A percentile compares a stretch with the other conserved stretches of the same genome.
These are phyloP conservation scores for Lathronympha strigana DNA, from an alignment of 2,888 invertebrate genomes.

Conservation along the genomic window DNA sequence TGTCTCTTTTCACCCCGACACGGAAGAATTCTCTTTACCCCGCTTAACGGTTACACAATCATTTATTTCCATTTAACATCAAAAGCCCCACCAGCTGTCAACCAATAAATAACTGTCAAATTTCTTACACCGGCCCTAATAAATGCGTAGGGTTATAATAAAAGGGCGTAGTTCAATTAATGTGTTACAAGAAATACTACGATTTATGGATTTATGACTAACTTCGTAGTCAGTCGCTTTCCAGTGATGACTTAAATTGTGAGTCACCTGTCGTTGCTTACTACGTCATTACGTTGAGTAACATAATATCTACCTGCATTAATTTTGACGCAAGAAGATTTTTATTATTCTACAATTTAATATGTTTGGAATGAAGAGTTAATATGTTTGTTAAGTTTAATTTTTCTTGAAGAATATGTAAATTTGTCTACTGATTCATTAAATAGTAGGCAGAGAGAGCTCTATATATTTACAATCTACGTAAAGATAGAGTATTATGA, in stretches of 20 bases:
- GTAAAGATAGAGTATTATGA: too few species aligned
- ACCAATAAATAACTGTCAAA: neutral
- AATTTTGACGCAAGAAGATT: too few species aligned
- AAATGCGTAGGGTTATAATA: neutral
- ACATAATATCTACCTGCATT: too few species aligned
- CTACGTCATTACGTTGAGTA: neutral
- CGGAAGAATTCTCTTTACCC: neutral
- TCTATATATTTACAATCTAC: too few species aligned
- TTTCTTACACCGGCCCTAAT: neutral
- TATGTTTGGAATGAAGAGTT: too few species aligned
- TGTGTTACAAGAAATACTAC: neutral
- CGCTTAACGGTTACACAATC: neutral
- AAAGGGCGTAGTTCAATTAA: neutral
- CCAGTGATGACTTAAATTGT: constrained; percentile 5
- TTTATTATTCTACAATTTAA: too few species aligned
- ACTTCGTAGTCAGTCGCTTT: neutral
- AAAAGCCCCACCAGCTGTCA: neutral
- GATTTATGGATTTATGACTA: constrained; percentile 26
- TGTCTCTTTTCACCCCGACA: neutral
- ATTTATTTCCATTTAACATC: neutral
- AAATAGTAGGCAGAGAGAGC: too few species aligned
- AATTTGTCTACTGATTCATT: too few species aligned
- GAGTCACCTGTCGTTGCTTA: constrained; percentile 12
- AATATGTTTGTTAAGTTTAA: too few species aligned
- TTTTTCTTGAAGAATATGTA: too few species aligned